These are phyloP conservation scores for Drosophila emarginata DNA, from an alignment of 2,888 invertebrate species.

Conservation along the genomic window DNA sequence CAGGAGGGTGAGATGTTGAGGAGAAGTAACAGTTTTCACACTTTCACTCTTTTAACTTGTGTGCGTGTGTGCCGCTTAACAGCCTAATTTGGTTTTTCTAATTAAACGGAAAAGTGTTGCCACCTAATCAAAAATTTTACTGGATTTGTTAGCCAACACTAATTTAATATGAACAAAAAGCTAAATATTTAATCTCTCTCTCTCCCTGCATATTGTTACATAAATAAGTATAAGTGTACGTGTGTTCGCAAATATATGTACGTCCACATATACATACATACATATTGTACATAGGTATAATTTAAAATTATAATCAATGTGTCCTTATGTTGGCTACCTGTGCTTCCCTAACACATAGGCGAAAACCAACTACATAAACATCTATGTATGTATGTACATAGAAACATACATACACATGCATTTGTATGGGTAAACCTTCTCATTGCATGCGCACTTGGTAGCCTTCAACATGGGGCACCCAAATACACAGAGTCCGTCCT, in stretches of 20 bases:
- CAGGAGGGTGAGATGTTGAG: conserved; percentile 19
- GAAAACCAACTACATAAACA: conserved; percentile 10
- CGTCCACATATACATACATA: background rate
- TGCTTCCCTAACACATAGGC: conserved; percentile 47
- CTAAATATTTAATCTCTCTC: conserved; percentile 64
- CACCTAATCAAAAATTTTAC: conserved; percentile 32
- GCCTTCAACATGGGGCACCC: conserved; percentile 66
- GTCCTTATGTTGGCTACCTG: conserved; percentile 42
- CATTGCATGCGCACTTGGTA: conserved; percentile 76
- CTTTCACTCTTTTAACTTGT: conserved; percentile 51
- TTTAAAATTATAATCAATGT: conserved; percentile 79
- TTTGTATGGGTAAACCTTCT: conserved; percentile 48
- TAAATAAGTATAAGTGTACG: conserved; percentile 8
- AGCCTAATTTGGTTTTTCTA: conserved; percentile 39
- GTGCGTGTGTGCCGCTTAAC: conserved; percentile 23
- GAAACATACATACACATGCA: conserved; percentile 51
- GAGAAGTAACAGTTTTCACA: conserved; percentile 62
- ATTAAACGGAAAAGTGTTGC: conserved; percentile 20
- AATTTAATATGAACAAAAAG: conserved; percentile 65
- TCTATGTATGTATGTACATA: conserved; percentile 39
- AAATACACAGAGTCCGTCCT: conserved; percentile 26
- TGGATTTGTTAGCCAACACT: conserved; percentile 61
- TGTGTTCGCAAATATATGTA: conserved; percentile 18
- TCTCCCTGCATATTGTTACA: conserved; percentile 32
- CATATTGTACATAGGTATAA: conserved; percentile 55